A percentile compares a stretch with the other conserved stretches of the same genome.
Conservation (phyloP, 2,797 vertebrate species). For the Bovichtus diacanthus region DNA sequence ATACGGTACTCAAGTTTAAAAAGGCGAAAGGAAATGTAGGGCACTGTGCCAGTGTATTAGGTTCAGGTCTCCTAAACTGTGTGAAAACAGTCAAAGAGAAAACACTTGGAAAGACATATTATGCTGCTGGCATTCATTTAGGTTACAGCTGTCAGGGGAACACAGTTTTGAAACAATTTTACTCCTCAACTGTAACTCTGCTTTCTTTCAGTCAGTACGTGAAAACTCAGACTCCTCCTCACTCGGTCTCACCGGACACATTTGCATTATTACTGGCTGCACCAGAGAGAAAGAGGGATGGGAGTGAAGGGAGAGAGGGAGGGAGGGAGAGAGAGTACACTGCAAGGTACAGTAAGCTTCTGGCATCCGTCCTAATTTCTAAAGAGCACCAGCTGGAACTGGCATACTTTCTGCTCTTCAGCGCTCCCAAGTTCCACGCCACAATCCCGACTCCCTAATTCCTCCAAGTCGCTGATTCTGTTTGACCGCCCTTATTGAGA, state of each 20-base stretch:
- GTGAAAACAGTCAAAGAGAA: conserved; percentile 46
- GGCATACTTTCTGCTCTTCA: conserved; percentile 61
- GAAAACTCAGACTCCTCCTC: conserved; percentile 37
- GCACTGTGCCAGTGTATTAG: conserved; percentile 14
- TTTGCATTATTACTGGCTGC: conserved; percentile 52
- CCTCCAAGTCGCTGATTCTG: conserved; percentile 72
- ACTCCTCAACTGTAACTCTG: conserved; percentile 37
- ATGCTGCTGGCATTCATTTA: conserved; percentile 37
- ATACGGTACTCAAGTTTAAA: conserved; percentile 5
- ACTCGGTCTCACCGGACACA: conserved; percentile 53
- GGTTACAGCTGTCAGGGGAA: conserved; percentile 50
- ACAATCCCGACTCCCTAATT: conserved; percentile 70
- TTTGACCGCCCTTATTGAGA: conserved; percentile 78
- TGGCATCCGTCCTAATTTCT: conserved; percentile 79
- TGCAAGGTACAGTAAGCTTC: conserved; percentile 56
- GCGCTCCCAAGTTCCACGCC: conserved; percentile 60
- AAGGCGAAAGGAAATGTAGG: conserved; percentile 37
- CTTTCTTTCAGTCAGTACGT: conserved; percentile 37
- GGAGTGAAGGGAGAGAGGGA: not conserved
- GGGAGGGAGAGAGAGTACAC: conserved; percentile 7
- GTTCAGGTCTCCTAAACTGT: conserved; percentile 23
- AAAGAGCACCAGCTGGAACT: conserved; percentile 79
- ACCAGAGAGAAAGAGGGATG: conserved; percentile 13
- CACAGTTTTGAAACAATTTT: conserved; percentile 30
- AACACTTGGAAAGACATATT: conserved; percentile 34